These are phyloP conservation scores for Melospiza georgiana DNA, from an alignment of 2,113 vertebrate species.

Conservation along the genomic window DNA sequence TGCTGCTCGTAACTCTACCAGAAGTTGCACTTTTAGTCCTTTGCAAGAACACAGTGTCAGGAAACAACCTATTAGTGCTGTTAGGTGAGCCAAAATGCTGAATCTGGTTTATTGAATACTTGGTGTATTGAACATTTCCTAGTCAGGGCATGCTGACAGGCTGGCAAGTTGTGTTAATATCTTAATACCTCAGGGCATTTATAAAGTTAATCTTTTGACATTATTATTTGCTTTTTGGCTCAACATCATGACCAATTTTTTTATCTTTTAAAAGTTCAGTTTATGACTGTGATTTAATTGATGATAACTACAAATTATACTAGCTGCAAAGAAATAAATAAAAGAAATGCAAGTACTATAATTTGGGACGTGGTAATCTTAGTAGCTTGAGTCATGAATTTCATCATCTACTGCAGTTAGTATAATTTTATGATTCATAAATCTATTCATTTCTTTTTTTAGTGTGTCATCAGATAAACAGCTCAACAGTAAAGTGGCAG, in stretches of 20 bases:
- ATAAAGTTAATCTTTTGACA: slow-evolving; percentile 22
- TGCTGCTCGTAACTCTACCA: neutral
- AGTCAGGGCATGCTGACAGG: neutral
- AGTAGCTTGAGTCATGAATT: slow-evolving; percentile 68
- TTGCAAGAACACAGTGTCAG: neutral
- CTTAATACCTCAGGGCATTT: neutral
- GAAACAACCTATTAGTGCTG: neutral
- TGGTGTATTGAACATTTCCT: neutral
- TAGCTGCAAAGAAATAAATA: slow-evolving; percentile 39
- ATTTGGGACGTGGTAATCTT: slow-evolving; percentile 63
- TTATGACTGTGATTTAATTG: slow-evolving; percentile 52
- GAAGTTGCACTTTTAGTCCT: neutral
- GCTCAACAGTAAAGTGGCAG: neutral
- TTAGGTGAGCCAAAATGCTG: neutral
- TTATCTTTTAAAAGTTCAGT: slow-evolving; percentile 39
- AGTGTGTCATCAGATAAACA: slow-evolving; percentile 48
- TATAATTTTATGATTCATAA: slow-evolving; percentile 67
- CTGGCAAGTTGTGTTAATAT: neutral
- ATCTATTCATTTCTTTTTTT: slow-evolving; percentile 54
- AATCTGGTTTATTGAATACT: neutral
- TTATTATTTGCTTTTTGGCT: slow-evolving; percentile 55
- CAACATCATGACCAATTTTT: slow-evolving; percentile 41
- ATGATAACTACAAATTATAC: slow-evolving; percentile 40
- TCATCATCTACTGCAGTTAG: slow-evolving; percentile 51
- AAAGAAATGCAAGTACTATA: slow-evolving; percentile 52